Base-by-base conservation (phyloP, 2,797 vertebrate genomes). In the Sebastes steindachneri region DNA sequence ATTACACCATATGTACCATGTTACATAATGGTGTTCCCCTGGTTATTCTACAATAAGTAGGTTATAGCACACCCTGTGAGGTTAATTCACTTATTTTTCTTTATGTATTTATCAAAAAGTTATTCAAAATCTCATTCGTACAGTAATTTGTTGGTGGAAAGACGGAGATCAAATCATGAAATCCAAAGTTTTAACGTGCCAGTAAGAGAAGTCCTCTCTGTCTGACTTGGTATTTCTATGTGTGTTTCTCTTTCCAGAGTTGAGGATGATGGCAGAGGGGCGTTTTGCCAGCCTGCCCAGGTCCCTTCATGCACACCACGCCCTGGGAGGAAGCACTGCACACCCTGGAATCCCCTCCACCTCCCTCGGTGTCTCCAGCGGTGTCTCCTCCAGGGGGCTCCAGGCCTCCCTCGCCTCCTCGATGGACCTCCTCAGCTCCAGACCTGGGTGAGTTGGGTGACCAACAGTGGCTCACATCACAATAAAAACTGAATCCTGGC, bases 211-310 rank as follows among this genome's bases (percentile, higher is more conserved):
- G 31, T 54, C 28, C 4, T 78, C 4, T 54, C 17, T 33, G 8
- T 35, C 21, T 19, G 29, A 78, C 31, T 64, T 14, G 68, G 3
- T 21, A 17, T 58, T 21, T 64, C 2, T 81, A 3, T 55, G 3
- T 79, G 25, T 66, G 28, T 73, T 41, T 78, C 23, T 78, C n/a
- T 75, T 59, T 48, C 19, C 90, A 99, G 97, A 96, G 86, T 86
- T 95, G 88, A 98, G 94, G 95, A 97, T 97, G 97, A 98, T 99
- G 97, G 97, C 98, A 45, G 97, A 98, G 17, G 97, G 98, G 88
- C 98, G 97, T 83, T 97, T 97, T 88, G 97, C 97, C 76, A 98
- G 97, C 92, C 95, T 99, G 82, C 97, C 97, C 78, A 95, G 97
- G 95, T 97, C 96, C 11, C 90, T 96, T 75, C 94, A 97, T 2